Conservation (phyloP, 2,797 vertebrate species). For the Pitangus sulphuratus region DNA sequence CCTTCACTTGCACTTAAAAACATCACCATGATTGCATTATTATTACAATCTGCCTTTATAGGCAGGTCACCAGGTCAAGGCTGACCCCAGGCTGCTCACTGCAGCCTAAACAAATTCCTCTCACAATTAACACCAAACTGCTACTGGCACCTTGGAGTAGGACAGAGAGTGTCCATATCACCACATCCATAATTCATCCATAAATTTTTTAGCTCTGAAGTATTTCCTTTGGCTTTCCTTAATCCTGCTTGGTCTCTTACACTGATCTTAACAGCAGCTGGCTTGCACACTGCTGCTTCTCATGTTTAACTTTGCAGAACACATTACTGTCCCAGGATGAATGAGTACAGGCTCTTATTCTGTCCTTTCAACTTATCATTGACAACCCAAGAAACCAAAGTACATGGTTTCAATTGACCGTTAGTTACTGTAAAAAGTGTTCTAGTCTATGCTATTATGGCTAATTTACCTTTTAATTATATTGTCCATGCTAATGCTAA, state of each 20-base stretch:
- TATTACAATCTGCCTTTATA: neutral
- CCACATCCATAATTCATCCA: neutral
- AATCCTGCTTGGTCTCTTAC: neutral
- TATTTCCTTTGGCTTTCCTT: neutral
- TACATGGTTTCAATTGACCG: conserved; percentile 65
- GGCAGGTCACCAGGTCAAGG: neutral
- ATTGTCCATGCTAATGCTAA: conserved; percentile 70
- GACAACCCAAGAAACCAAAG: conserved; percentile 56
- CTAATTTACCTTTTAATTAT: conserved; percentile 77
- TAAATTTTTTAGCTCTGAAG: neutral
- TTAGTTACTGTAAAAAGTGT: conserved; percentile 70
- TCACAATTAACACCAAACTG: neutral
- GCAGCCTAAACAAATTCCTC: neutral
- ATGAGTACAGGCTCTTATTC: conserved; percentile 31
- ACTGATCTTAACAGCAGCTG: neutral
- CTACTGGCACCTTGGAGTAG: neutral
- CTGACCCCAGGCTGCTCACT: neutral
- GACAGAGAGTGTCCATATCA: neutral
- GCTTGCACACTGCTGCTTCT: neutral
- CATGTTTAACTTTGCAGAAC: conserved; percentile 42
- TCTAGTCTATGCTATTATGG: conserved; percentile 53
- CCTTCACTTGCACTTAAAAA: neutral
- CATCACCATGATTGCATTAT: neutral
- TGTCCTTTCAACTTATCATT: conserved; percentile 56
- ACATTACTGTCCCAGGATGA: conserved; percentile 46